These are phyloP conservation scores for Papilio xuthus DNA, from an alignment of 1,140 invertebrate genomes.

Conservation along the genomic window DNA sequence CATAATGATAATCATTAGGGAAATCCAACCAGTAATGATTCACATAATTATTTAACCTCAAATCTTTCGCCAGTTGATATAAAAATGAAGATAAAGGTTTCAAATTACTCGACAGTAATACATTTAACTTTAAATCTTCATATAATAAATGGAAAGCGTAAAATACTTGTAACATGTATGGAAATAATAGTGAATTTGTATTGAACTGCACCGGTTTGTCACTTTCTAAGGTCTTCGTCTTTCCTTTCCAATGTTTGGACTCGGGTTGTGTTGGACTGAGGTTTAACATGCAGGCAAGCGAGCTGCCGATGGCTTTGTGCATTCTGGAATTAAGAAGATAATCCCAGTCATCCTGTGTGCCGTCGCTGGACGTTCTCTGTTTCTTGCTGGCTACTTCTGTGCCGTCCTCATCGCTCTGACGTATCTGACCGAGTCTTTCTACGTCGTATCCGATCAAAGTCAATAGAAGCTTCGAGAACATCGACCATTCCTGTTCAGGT, in stretches of 20 bases:
- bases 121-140: conserved; percentile 94
- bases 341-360: conserved; percentile 89
- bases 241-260: conserved; percentile 45
- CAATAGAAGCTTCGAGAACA: conserved; percentile 87
- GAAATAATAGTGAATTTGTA: conserved; percentile 86
- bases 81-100: conserved; percentile 87
- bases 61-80: conserved; percentile 89
- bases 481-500: conserved; percentile 90
- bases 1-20: conserved; percentile 83
- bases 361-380: conserved; percentile 83
- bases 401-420: conserved; percentile 78
- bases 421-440: conserved; percentile 82
- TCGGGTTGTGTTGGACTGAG: conserved; percentile 48
- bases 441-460: conserved; percentile 89
- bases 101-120: conserved; percentile 86
- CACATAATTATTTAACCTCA: conserved; percentile 87
- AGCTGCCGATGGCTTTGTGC: conserved; percentile 68
- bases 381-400: conserved; percentile 82
- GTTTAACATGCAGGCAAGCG: conserved; percentile 67
- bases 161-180: conserved; percentile 88
- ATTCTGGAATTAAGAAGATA: conserved; percentile 85
- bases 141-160: conserved; percentile 94
- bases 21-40: conserved; percentile 94
- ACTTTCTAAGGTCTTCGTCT: conserved; percentile 49
- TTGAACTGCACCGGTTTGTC: conserved; percentile 83